phyloP scores from a whole-genome alignment of 2,888 invertebrate species.

The Tetragonisca angustula region DNA sequence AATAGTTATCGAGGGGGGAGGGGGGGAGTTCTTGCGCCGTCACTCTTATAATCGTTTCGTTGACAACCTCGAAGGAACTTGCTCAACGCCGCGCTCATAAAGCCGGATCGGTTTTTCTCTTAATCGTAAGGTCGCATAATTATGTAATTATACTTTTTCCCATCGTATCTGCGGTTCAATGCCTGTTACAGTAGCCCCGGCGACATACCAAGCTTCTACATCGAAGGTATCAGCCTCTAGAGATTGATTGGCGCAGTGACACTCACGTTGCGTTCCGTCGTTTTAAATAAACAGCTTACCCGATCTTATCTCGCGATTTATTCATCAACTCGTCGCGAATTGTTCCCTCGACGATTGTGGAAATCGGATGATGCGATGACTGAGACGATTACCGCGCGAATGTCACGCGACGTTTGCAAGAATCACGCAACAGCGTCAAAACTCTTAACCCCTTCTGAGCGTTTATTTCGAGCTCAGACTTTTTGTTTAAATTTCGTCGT shows the following conservation, averaged over 20 bases:
- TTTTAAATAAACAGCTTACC: not conserved
- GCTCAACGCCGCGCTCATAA: conserved; percentile 48
- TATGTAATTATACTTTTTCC: conserved; percentile 63
- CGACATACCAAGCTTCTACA: not conserved
- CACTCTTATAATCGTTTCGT: conserved; percentile 46
- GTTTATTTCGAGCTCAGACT: too few relatives aligned
- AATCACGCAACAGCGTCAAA: too few relatives aligned
- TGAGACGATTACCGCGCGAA: not conserved
- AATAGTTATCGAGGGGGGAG: conserved; percentile 35
- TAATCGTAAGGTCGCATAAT: conserved; percentile 54
- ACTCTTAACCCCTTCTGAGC: too few relatives aligned
- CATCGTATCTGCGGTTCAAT: conserved; percentile 40
- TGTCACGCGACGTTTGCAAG: not conserved
- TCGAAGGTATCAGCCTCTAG: not conserved
- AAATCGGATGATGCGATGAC: not conserved
- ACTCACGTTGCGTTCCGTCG: not conserved
- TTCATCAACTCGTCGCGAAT: not conserved
- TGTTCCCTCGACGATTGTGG: not conserved
- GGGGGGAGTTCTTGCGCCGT: conserved; percentile 36
- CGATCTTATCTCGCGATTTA: not conserved
- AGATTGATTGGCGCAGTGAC: not conserved
- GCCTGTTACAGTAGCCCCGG: conserved; percentile 16
- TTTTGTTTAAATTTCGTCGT: too few relatives aligned
- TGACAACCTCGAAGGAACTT: conserved; percentile 60
- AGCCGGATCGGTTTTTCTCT: conserved; percentile 66